Base-by-base conservation (phyloP, 2,797 vertebrate genomes). In the Octomys mimax region DNA sequence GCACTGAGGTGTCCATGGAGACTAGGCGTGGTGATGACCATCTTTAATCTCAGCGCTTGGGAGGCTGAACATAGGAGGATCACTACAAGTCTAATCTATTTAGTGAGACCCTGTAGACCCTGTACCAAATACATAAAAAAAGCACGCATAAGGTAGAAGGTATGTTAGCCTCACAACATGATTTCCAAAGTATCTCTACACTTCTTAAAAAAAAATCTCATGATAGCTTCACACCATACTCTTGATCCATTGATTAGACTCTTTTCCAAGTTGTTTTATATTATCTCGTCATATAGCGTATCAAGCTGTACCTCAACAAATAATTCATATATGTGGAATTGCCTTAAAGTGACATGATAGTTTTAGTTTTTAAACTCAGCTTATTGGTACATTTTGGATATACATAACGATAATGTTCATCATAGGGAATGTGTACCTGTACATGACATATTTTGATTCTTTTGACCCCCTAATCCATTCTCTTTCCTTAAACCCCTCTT, bases 251-350 rank as follows among this genome's bases (percentile, higher is more conserved):
- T 10, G 75, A 13, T 82, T 89, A 80, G 88, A 89, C 0, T 0
- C 2, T 4, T 31, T 84, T 88, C 8, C 39, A 84, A 82, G 54
- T 3, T 92, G 87, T 46, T 73, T 46, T 96, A 18, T 84, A 49
- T 52, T 36, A 49, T 54, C 24, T 87, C n/a, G 71, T 46, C 33
- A 33, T 73, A 42, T 12, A 64, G 59, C 46, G 4, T 61, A 49
- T 31, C 61, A n/a, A 77, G 39, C 24, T 84, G n/a, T 77, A 59
- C 61, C 31, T 80, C 39, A 3, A 61, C 94, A 78, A 90, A 84
- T 82, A 91, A 87, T 87, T 87, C 95, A 49, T 73, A 91, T 16
- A 9, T 39, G 83, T 75, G 95, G 75, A 49, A 52, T 6, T 28
- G 5, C 42, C 49, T 88, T 81, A 79, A 49, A n/a, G 18, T 61